These are phyloP conservation scores for Cydia pomonella DNA, from an alignment of 1,140 invertebrate genomes.

Conservation along the genomic window DNA sequence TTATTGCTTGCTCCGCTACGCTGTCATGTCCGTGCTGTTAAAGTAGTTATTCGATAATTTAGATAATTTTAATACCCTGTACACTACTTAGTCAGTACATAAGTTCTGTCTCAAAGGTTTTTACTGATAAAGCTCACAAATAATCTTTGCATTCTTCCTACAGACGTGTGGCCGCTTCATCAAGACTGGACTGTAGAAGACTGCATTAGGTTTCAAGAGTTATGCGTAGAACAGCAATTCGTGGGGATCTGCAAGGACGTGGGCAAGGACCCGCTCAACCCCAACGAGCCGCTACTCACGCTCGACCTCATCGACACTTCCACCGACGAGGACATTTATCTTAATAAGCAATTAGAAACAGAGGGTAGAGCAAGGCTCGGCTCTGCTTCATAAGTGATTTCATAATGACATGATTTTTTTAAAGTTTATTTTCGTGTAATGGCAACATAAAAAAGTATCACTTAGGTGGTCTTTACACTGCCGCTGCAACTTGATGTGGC, in stretches of 20 bases:
- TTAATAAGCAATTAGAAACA: slow-evolving; percentile 76
- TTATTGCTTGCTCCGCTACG: too few species aligned
- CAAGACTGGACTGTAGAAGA: slow-evolving; percentile 82
- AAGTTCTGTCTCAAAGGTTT: too few species aligned
- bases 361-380: slow-evolving; percentile 77
- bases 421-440: slow-evolving; percentile 29
- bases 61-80: neutral
- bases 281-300: slow-evolving; percentile 75
- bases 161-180: slow-evolving; percentile 81
- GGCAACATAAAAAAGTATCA: slow-evolving; percentile 17
- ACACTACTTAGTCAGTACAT: too few species aligned
- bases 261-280: slow-evolving; percentile 74
- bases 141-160: slow-evolving; percentile 39
- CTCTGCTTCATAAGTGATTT: slow-evolving; percentile 48
- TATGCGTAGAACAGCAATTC: slow-evolving; percentile 81
- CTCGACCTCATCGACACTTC: slow-evolving; percentile 82
- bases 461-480: too few species aligned
- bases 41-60: slow-evolving; percentile 6
- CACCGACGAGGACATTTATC: slow-evolving; percentile 78
- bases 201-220: slow-evolving; percentile 81
- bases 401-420: slow-evolving; percentile 10
- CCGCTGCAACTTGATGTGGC: too few species aligned
- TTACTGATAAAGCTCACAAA: too few species aligned
- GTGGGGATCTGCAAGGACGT: slow-evolving; percentile 80
- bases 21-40: too few species aligned